Evolutionary conservation across 2,888 invertebrate genomes (phyloP), one percentile per base, ranked within the genome.

Genomic region (Microchrysa polita): DNA sequence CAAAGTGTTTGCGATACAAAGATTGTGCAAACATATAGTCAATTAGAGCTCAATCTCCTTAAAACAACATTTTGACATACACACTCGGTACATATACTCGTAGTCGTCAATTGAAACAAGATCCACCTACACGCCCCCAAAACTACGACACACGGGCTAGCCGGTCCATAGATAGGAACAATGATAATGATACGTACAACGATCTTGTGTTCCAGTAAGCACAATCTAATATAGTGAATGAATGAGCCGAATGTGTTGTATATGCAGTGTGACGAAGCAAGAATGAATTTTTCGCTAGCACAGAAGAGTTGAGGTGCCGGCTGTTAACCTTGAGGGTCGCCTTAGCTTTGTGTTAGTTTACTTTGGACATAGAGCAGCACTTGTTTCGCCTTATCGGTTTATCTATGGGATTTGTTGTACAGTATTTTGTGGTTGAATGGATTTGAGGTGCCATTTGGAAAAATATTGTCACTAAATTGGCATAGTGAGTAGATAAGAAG

Each of bases 21-120:
- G 27, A 5, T 34, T 34, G 27, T 34, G 27, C 27, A 34, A 34
- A 34, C 27, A 34, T 34, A 34, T 34, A 22, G 22, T 27, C 59
- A 59, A 59, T 59, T 59, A 59, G 59, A 65, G 22, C 48, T 22
- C 65, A 53, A 67, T 53, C 67, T 52, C 67, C 67, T 67, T 52
- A 67, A 67, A 53, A 53, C 67, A 67, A 67, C 67, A 53, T 67
- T 53, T 67, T 67, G 67, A 53, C 53, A 53, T 67, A 23, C 52
- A 23, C 23, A n/a, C n/a, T 67, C 60, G 20, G 34, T 34, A 44
- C 44, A 44, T n/a, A n/a, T n/a, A n/a, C n/a, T n/a, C n/a, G n/a
- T n/a, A 7, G 27, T 34, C 14, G 52, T 16, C n/a, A 52, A 52
- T 59, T 22, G 42, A 61, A 61, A 61, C 61, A 34, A 40, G 61